These are phyloP conservation scores for Machimus atricapillus DNA, from an alignment of 2,888 invertebrate species.

Conservation along the genomic window DNA sequence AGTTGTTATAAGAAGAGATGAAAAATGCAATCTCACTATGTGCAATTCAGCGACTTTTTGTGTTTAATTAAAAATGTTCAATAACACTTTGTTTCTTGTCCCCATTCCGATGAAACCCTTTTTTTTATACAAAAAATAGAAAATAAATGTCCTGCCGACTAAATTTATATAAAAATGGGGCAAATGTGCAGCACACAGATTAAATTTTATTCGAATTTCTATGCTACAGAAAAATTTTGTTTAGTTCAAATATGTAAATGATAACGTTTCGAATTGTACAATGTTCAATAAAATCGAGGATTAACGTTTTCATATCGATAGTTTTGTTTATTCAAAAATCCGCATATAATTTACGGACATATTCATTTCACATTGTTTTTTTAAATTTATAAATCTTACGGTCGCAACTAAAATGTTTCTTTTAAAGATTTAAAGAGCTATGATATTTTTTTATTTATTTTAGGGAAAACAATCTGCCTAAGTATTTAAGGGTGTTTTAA, in stretches of 20 bases:
- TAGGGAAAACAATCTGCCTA: no score
- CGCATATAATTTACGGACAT: background rate
- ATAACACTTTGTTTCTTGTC: no score
- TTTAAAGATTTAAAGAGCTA: no score
- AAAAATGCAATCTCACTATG: background rate
- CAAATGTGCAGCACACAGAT: background rate
- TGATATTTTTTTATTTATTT: no score
- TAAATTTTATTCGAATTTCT: background rate
- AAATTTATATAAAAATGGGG: background rate
- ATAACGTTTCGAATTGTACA: background rate
- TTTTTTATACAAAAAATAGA: background rate
- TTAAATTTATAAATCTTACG: no score
- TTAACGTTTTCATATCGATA: background rate
- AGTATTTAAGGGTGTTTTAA: no score
- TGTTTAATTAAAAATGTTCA: no score
- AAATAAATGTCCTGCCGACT: conserved; percentile 8
- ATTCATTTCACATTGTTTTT: no score
- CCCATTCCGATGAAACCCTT: no score
- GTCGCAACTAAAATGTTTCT: no score
- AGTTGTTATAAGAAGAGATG: background rate
- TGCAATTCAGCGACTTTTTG: no score
- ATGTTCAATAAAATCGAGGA: background rate
- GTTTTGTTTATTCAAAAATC: background rate
- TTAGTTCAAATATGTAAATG: background rate
- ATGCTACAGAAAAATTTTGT: background rate